Evolutionary conservation across 1,140 invertebrate species (phyloP).

Genomic region (Tetranychus urticae): DNA sequence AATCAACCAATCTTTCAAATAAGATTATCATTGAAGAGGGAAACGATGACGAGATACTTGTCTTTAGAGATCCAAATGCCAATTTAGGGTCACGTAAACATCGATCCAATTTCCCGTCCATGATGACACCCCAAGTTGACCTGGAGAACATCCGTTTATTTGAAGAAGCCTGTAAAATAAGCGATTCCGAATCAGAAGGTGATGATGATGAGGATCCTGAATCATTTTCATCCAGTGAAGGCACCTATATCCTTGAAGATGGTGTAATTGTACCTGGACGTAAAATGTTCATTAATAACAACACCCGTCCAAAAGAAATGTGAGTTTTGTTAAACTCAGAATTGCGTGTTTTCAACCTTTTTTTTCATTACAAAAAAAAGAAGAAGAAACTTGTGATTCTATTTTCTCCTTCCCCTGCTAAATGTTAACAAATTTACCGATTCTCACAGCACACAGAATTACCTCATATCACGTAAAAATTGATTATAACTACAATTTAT

Average conservation of each 20-base stretch:
- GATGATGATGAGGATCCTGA: not conserved
- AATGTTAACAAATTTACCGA: no score
- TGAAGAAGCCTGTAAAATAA: conserved; percentile 1
- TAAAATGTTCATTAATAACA: not conserved
- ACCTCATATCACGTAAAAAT: no score
- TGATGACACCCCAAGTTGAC: not conserved
- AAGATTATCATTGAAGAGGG: conserved; percentile 8
- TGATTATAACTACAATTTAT: no score
- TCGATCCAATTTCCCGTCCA: not conserved
- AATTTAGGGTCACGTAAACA: not conserved
- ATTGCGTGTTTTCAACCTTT: no score
- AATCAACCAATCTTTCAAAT: not conserved
- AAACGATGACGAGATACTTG: conserved; percentile 3
- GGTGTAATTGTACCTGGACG: not conserved
- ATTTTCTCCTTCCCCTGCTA: no score
- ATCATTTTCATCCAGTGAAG: not conserved
- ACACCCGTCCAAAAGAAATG: not conserved
- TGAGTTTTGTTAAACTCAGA: conserved; percentile 12
- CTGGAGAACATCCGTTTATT: not conserved
- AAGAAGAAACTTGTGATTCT: no score
- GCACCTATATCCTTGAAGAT: not conserved
- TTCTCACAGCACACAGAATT: no score
- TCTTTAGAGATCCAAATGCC: conserved; percentile 1
- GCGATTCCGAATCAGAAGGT: not conserved
- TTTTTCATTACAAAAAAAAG: no score